Base-by-base conservation (phyloP, 2,888 invertebrate species). In the Nemotelus nigrinus region DNA sequence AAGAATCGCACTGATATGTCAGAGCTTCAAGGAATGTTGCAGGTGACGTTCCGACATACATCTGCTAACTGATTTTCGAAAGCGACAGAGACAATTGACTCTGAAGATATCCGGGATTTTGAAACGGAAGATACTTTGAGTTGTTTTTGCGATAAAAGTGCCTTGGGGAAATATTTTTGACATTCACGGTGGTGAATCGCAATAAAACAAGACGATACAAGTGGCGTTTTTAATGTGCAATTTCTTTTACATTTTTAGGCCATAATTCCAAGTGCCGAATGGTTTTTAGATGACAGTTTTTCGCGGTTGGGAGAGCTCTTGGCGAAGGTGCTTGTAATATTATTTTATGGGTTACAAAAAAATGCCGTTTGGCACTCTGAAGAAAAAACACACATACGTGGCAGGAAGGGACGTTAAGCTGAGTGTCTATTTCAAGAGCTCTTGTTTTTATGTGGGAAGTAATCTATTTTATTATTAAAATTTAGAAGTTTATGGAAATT, bases 211-310 rank as follows among this genome's bases (percentile, higher is more conserved):
- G 53, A 7, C 25, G n/a, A 50, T 43, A 63, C n/a, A 48, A 43
- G 58, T 74, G 67, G 65, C 67, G 68, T 76, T 67, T 76, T 58
- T 76, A 76, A 76, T 76, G 76, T 53, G 3, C 48, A 5, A 55
- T 67, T 67, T 43, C 64, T 67, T 76, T 67, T 67, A 47, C 76
- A 67, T 76, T 76, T 76, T 68, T 50, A 6, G 39, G 41, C 67
- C 67, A 68, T 76, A 68, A 67, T 6, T 58, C 55, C n/a, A 8
- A 4, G 57, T 8, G 41, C 5, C 5, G 10, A 67, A 76, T 67
- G 76, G 68, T 41, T 76, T 76, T 76, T 45, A 67, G 67, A 76
- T 76, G 76, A 76, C 76, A 76, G 25, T 76, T 76, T 67, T 76
- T 47, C 45, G 47, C n/a, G 63, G 39, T 4, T 6, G 7, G 43